Base-by-base conservation (phyloP, 2,888 invertebrate species). In the Euplagia quadripunctaria region DNA sequence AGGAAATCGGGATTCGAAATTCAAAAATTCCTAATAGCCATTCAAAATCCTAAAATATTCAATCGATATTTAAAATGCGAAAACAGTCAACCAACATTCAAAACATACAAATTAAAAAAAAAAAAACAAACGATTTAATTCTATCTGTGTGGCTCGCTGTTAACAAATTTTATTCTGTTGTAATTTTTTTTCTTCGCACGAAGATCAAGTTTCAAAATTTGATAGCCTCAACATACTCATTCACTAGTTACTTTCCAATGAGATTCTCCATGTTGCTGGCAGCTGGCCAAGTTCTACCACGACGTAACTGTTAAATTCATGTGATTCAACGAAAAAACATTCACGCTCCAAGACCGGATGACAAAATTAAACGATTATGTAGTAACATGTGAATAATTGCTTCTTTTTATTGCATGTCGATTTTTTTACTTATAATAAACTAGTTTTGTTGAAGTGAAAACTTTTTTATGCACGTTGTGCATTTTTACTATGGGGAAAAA, bases 241-340 rank as follows among this genome's bases (percentile, higher is more conserved):
- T 72, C 64, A 68, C 49, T 5, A 72, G 43, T 43, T 51, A 43
- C 42, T 68, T 70, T 68, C 67, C 68, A 55, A 17, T 74, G 73
- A 67, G n/a, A 65, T 55, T 58, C 65, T 64, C 55, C 61, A 41
- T n/a, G 31, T 41, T 2, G 31, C 16, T 70, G 70, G 73, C 69
- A 46, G 1, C 16, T n/a, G 8, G 49, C 69, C 69, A 69, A 70
- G 46, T 66, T 14, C 20, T 65, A 55, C 63, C 4, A n/a, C 49
- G 43, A 17, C 46, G 71, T 11, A 20, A 65, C 68, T 71, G 66
- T 72, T 68, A 63, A 63, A 63, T 61, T 41, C 61, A 43, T n/a
- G 68, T 72, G 72, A 72, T 68, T 72, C 64, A 72, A 41, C 31
- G 14, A 42, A 72, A 72, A 72, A 72, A 51, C 67, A 72, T 72